Conservation (phyloP, 1,140 invertebrate species). For the Caenorhabditis briggsae region DNA sequence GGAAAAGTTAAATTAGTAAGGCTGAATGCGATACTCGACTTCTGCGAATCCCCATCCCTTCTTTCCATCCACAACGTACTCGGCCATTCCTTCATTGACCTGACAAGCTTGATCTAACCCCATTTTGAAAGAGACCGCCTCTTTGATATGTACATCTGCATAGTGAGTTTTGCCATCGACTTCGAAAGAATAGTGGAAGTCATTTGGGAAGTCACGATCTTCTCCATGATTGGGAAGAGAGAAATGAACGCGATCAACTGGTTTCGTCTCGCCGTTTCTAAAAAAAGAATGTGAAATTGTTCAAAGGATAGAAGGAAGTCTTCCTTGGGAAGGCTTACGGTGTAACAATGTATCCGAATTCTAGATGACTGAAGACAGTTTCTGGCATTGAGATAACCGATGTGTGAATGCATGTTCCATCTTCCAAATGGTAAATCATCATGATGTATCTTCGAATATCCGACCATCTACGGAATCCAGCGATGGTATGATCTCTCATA, state of each 20-base stretch:
- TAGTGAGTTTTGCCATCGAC: conserved; percentile 59
- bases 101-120: conserved; percentile 57
- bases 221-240: conserved; percentile 70
- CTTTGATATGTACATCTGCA: conserved; percentile 66
- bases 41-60: conserved; percentile 71
- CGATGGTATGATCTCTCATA: conserved; percentile 75
- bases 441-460: conserved; percentile 72
- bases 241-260: conserved; percentile 70
- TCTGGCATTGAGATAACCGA: conserved; percentile 74
- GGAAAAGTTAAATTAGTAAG: conserved; percentile 63
- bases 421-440: conserved; percentile 74
- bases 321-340: conserved; percentile 63
- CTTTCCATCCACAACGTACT: conserved; percentile 69
- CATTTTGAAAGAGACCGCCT: conserved; percentile 70
- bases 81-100: conserved; percentile 70
- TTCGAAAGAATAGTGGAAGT: conserved; percentile 69
- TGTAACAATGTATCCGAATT: conserved; percentile 73
- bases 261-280: conserved; percentile 67
- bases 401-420: conserved; percentile 75
- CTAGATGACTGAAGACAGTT: conserved; percentile 70
- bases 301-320: too few relatives aligned
- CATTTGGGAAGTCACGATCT: conserved; percentile 69
- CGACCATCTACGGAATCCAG: conserved; percentile 69
- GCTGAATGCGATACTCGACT: conserved; percentile 70
- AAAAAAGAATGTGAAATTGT: too few relatives aligned